Base-by-base conservation (phyloP, 2,797 vertebrate genomes). In the Nannoperca australis region DNA sequence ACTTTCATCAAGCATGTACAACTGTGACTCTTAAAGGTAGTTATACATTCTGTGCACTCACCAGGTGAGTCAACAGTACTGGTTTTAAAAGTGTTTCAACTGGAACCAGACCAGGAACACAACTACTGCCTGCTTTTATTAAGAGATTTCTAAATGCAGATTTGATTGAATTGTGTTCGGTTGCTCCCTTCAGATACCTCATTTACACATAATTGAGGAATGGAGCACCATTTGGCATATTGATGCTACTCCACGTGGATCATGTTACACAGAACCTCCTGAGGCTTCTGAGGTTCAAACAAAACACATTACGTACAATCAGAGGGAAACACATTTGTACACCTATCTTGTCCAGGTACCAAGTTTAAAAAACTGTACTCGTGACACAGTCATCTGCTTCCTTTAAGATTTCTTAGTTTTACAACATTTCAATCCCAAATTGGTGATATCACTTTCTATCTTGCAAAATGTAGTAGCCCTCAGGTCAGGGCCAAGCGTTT, bases 21-120 rank as follows among this genome's bases (percentile, higher is more conserved):
- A 5, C 32, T 62, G 34, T 45, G 36, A 32, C 30, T 9, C 36
- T 38, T 38, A 63, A 20, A 38, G 20, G 32, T 11, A 67, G 32
- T 15, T 22, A 3, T 0, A 12, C n/a, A 1, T n/a, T 63, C 59
- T 55, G 47, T 64, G 34, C 45, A 9, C 64, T 69, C 22, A 42
- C 0, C 42, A 24, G 34, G 44, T 38, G 45, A 70, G 56, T 82
- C 74, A 76, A 73, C 66, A 74, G 45, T 38, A 27, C 36, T 27
- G 58, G 0, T 45, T 68, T 64, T 38, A 40, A 42, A 62, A 34
- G 22, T 24, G 15, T 51, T 76, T 54, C 10, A 47, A 45, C 22
- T 56, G 47, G 70, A 68, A 38, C 7, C 10, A 5, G 20, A 50
- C 45, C 60, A 40, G 58, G n/a, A 63, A 49, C n/a, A 12, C 44